Percentiles rank a stretch among this genome's conserved stretches.
Conservation (phyloP, 2,113 vertebrate genomes). For the Chaetops frenatus region DNA sequence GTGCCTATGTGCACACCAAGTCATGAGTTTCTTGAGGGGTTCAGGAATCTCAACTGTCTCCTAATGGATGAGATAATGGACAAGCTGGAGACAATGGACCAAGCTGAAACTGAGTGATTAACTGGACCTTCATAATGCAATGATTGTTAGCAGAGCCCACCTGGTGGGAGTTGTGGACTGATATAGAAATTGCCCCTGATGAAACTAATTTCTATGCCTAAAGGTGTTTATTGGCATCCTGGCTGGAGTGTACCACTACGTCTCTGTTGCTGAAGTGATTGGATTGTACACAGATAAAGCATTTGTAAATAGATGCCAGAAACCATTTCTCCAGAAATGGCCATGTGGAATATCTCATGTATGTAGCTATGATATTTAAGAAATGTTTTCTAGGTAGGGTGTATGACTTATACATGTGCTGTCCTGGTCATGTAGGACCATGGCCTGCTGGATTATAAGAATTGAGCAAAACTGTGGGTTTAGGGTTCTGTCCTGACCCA, state of each 20-base stretch:
- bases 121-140: background rate
- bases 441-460: background rate
- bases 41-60: background rate
- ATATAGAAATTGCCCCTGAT: background rate
- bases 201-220: background rate
- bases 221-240: background rate
- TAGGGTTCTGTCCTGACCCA: background rate
- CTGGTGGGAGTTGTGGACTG: background rate
- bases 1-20: background rate
- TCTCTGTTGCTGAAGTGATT: background rate
- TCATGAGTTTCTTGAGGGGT: background rate
- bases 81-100: background rate
- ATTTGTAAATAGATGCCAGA: background rate
- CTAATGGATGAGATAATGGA: background rate
- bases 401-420: accelerated
- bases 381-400: background rate
- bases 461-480: background rate
- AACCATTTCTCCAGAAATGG: background rate
- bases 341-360: background rate
- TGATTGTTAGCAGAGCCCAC: background rate
- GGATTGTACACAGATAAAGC: background rate
- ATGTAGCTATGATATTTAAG: background rate
- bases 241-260: background rate
- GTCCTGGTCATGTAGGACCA: background rate
- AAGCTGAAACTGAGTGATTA: background rate